Percentiles rank a stretch among this genome's conserved stretches.
Evolutionary conservation across 2,888 invertebrate species (phyloP).

Genomic region (Campoplex nolae): DNA sequence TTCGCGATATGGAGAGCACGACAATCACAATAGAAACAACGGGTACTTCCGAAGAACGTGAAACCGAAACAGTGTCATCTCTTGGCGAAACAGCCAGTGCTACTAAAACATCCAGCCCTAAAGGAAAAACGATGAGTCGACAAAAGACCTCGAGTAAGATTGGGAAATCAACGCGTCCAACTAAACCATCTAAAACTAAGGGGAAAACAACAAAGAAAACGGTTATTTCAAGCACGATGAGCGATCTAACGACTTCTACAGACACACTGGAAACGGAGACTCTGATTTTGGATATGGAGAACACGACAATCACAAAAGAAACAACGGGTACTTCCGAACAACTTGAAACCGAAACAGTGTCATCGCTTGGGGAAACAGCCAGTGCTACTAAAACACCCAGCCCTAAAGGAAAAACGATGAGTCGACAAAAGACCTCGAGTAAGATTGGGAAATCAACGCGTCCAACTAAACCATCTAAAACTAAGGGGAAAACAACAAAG

Average conservation of each 20-base stretch:
- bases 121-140: too few species aligned
- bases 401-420: background rate
- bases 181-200: background rate
- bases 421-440: background rate
- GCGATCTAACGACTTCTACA: too few species aligned
- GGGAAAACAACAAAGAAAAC: constrained; percentile 8
- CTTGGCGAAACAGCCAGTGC: too few species aligned
- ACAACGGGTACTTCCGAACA: background rate
- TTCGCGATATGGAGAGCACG: too few species aligned
- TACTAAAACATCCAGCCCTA: too few species aligned
- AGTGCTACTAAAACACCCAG: too few species aligned
- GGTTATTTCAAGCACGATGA: background rate
- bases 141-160: background rate
- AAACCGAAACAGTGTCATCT: too few species aligned
- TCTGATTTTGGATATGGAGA: background rate
- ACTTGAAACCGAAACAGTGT: background rate
- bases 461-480: background rate
- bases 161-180: background rate
- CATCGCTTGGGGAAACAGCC: background rate
- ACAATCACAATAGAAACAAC: background rate
- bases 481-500: background rate
- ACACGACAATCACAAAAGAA: background rate
- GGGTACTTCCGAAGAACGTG: too few species aligned
- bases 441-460: background rate
- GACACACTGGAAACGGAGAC: background rate